phyloP scores from a whole-genome alignment of 2,797 vertebrate species.

The Staurois parvus region DNA sequence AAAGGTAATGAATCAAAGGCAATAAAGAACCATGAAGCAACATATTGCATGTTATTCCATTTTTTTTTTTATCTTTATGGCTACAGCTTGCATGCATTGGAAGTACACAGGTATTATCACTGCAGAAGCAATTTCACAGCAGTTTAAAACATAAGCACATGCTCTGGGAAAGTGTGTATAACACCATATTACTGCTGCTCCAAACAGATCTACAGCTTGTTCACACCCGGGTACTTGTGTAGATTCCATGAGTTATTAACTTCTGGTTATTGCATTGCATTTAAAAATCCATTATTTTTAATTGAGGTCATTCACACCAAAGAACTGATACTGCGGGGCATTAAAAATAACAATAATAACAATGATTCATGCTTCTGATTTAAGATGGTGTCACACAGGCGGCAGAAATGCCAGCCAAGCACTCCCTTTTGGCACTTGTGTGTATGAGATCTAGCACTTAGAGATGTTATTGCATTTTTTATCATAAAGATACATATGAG shows the following conservation, averaged over 20 bases:
- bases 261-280: neutral
- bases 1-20: slow-evolving; percentile 31
- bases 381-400: no score
- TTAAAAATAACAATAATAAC: neutral
- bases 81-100: slow-evolving; percentile 47
- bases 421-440: neutral
- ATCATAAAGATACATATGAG: neutral
- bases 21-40: slow-evolving; percentile 16
- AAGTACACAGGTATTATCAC: slow-evolving; percentile 24
- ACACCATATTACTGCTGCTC: neutral
- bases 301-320: slow-evolving; percentile 1
- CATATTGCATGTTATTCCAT: slow-evolving; percentile 27
- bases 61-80: slow-evolving; percentile 13
- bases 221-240: neutral
- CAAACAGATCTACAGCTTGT: neutral
- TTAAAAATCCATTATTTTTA: neutral
- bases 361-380: neutral
- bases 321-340: neutral
- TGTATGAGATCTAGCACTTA: neutral
- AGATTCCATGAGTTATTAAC: neutral
- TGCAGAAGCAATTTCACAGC: slow-evolving; percentile 18
- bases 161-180: neutral
- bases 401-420: neutral
- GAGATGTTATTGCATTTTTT: neutral
- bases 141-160: slow-evolving; percentile 20